Percentiles rank a stretch among this genome's conserved stretches.
phyloP scores from a whole-genome alignment of 2,797 vertebrate genomes.

The Alcedo quadribrachys region DNA sequence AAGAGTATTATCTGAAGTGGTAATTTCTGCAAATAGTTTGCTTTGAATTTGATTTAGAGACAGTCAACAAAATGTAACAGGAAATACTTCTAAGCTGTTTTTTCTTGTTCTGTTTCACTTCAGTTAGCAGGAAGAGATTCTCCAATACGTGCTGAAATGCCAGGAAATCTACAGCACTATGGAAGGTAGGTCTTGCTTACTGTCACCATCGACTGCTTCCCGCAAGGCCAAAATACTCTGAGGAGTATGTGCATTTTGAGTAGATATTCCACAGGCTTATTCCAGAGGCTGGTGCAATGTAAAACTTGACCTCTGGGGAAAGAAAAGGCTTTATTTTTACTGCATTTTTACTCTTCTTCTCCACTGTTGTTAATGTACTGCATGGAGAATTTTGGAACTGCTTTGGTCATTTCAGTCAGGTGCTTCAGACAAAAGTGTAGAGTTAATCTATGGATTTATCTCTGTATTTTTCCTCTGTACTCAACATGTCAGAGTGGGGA shows the following conservation, averaged over 20 bases:
- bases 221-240: background rate
- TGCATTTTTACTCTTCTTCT: background rate
- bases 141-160: constrained; percentile 92
- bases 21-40: background rate
- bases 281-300: background rate
- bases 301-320: background rate
- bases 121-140: constrained; percentile 97
- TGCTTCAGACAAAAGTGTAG: background rate
- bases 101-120: background rate
- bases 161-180: constrained; percentile 96
- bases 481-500: background rate
- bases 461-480: background rate
- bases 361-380: background rate
- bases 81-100: background rate
- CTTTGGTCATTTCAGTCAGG: background rate
- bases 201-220: background rate
- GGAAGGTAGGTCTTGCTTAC: constrained; percentile 85
- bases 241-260: background rate
- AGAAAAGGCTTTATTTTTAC: background rate
- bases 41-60: background rate
- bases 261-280: background rate
- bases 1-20: background rate
- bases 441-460: background rate
- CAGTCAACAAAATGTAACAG: background rate
- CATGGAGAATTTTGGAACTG: background rate